Evolutionary conservation across 2,888 invertebrate species (phyloP), one percentile per base, ranked within the genome.

Genomic region (Nymphalis c-album): DNA sequence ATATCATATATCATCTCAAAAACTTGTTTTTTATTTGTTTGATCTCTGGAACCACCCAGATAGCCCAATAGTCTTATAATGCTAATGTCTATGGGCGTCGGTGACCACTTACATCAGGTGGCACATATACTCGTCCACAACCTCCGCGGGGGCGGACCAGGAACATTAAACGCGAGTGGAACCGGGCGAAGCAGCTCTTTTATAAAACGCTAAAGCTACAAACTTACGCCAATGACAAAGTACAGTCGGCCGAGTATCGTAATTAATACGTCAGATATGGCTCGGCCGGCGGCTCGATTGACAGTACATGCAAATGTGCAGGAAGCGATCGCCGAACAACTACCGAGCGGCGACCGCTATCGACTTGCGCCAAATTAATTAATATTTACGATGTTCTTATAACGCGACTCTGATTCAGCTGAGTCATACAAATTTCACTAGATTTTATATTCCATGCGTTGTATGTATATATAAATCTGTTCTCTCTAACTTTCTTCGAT

Each of bases 221-320:
- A 6, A 55, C 60, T 76, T 62, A 55, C 55, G 60, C 83, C 82
- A 68, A 69, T 71, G 73, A 67, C 63, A 64, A 71, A 68, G 71
- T 73, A 77, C 76, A 80, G 76, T 78, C 80, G 76, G 80, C 72
- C 74, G 74, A 78, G 87, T 84, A 88, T 89, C 79, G 85, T 91
- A 90, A 91, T 91, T 90, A 90, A 90, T 88, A 85, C 82, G 86
- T 91, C 89, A 88, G 87, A 88, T 86, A 86, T 80, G 83, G 85
- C 82, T 78, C 79, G 80, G 78, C 71, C 77, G 77, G 82, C 78
- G 73, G 74, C 74, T 72, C 79, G 80, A 83, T 82, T 81, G 82
- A 81, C 78, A 82, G 78, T 78, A 78, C 80, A 87, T 86, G 86
- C 84, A 77, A 79, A 80, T 78, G 77, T 76, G 69, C 74, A 75